Base-by-base conservation (phyloP, 2,888 invertebrate genomes). In the Sesia bembeciformis region DNA sequence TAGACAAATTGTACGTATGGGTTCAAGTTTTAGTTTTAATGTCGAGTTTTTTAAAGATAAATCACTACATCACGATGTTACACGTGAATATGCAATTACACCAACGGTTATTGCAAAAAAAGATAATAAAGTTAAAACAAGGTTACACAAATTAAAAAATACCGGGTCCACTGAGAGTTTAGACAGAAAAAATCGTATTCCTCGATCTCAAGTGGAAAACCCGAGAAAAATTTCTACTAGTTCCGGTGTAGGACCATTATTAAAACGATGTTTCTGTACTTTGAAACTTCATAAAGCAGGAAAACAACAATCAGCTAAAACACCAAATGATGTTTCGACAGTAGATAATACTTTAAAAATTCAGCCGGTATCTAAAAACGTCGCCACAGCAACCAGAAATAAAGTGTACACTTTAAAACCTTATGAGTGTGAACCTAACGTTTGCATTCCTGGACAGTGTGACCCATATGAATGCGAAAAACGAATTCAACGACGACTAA, bases 261-360 rank as follows among this genome's bases (percentile, higher is more conserved):
- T 63, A 39, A 65, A 67, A 60, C 59, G 65, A 49, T 68, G 66
- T 58, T 74, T 77, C 60, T 76, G 73, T 60, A 72, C 72, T 38
- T 58, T 71, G 56, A 63, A 67, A 52, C 62, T 74, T 39, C 58
- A 67, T 50, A 64, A 66, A 54, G 55, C 40, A 40, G 49, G 49
- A 57, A 54, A 56, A 54, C 46, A 55, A 46, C 42, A 43, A 39
- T 43, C 53, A 52, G 57, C 55, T 53, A 49, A 52, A 51, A 52
- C 23, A 49, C 7, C 6, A 7, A 7, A 42, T 2, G 7, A 23
- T 23, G 23, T 23, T 43, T 49, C 56, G 40, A 42, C 56, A 53
- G 3, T 49, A 8, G 8, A 8, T 5, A 7, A 5, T 58, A 68
- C 67, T 7, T 60, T 71, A 51, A 65, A 62, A 55, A 55, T 68